Base-by-base conservation (phyloP, 2,797 vertebrate genomes). In the Chromobotia macracanthus region DNA sequence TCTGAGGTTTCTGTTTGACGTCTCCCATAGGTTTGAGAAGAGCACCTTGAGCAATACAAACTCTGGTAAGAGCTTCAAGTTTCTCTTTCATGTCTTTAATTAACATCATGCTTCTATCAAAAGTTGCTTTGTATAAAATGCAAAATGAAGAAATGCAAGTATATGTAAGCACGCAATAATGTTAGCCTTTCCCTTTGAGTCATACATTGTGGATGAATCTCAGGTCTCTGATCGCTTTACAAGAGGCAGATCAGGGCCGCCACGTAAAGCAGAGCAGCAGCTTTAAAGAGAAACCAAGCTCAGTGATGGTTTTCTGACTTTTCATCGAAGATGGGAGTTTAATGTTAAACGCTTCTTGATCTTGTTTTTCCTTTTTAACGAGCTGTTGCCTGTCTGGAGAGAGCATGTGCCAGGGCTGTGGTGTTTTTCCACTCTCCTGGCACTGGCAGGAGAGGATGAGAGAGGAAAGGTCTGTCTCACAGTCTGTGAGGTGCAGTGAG, bases 11-110 rank as follows among this genome's bases (percentile, higher is more conserved):
- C 6, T 53, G 44, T 46, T 68, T 80, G 50, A 11, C 72, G 25
- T 75, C 18, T 72, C 69, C 19, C 53, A 31, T 80, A 89, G 88
- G 78, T 76, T 75, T 61, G 84, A 88, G 60, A 84, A 80, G 76
- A 83, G 72, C 72, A 9, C 80, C 48, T 48, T 71, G 23, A 84
- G 71, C 70, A 63, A 77, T 80, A 76, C 78, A 28, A 75, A 72
- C 51, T 69, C 85, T 78, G 88, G 88, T 89, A 87, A 87, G 75
- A 8, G 50, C 41, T 71, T 50, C 23, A 63, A 66, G 15, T 31
- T 68, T 58, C 25, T 44, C 21, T 28, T 41, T 66, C 1, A 19
- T 3, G 10, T 56, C 21, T 76, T 56, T 11, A 48, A 35, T 76
- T 23, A 46, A 55, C 51, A 44, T 56, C 13, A 65, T 18, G 48